These are phyloP conservation scores for Bradypodion ventrale DNA, from an alignment of 2,797 vertebrate genomes.

Conservation along the genomic window DNA sequence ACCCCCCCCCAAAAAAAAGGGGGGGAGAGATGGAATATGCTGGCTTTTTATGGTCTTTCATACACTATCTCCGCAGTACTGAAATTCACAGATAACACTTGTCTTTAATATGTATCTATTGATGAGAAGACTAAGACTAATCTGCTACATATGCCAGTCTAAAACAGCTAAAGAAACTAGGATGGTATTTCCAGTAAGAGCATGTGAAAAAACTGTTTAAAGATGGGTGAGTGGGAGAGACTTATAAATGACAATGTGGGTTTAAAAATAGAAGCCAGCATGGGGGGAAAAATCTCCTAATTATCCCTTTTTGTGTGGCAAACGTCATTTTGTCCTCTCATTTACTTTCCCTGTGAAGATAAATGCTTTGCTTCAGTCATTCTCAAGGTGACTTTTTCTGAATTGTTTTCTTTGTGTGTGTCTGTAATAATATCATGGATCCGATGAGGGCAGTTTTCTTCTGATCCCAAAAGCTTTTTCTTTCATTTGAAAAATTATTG, in stretches of 20 bases:
- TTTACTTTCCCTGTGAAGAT: conserved; percentile 40
- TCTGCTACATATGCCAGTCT: neutral
- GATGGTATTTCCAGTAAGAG: conserved; percentile 26
- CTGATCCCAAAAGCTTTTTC: conserved; percentile 17
- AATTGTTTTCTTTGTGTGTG: conserved; percentile 36
- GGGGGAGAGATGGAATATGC: neutral
- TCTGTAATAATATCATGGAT: conserved; percentile 37
- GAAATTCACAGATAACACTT: neutral
- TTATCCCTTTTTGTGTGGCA: conserved; percentile 17
- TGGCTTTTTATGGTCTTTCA: neutral
- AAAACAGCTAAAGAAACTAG: neutral
- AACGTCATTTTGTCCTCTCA: conserved; percentile 13
- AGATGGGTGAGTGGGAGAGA: conserved; percentile 16
- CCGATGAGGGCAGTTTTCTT: conserved; percentile 37
- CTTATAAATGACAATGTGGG: conserved; percentile 30
- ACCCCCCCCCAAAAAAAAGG: too few species aligned
- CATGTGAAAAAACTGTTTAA: conserved; percentile 33
- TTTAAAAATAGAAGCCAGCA: conserved; percentile 38
- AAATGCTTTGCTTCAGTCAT: conserved; percentile 36
- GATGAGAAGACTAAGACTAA: neutral
- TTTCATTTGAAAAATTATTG: neutral
- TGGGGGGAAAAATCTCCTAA: conserved; percentile 42
- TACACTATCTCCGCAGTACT: neutral
- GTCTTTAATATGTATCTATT: neutral
- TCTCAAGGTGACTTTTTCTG: conserved; percentile 57